Evolutionary conservation across 2,113 vertebrate species (phyloP).

Genomic region (Paramormyrops kingsleyae): DNA sequence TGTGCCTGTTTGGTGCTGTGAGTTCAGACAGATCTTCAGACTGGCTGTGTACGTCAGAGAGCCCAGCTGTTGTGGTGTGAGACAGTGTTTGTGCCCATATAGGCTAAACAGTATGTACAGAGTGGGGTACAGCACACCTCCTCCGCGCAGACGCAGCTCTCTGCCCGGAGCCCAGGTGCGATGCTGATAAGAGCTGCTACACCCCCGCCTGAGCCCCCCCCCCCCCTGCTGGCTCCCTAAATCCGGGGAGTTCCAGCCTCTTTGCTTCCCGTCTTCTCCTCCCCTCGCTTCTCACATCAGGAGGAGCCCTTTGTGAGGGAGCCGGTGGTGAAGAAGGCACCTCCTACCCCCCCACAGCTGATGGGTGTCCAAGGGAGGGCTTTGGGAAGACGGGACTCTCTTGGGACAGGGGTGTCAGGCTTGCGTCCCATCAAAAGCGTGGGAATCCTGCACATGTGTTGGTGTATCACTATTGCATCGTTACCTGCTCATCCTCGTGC

Average conservation of each 20-base stretch:
- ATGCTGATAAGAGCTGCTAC: conserved; percentile 44
- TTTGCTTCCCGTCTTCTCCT: background rate
- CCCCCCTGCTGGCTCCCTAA: background rate
- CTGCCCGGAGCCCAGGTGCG: conserved; percentile 48
- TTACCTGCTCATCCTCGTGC: background rate
- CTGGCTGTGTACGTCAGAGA: background rate
- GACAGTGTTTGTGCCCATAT: background rate
- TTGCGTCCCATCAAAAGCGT: background rate
- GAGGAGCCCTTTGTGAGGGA: background rate
- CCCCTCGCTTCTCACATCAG: background rate
- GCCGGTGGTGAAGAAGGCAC: background rate
- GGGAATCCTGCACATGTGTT: background rate
- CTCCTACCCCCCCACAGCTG: background rate
- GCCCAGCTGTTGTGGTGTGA: background rate
- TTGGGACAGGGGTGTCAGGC: background rate
- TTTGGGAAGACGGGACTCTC: background rate
- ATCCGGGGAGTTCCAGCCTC: background rate
- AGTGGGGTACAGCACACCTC: background rate
- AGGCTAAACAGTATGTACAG: background rate
- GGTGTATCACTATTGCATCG: background rate
- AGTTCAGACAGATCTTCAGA: background rate
- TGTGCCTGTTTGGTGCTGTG: background rate
- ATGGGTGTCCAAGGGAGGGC: background rate
- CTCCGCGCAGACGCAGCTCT: background rate
- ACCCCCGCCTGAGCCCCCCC: background rate